Evolutionary conservation across 2,888 invertebrate genomes (phyloP).

Genomic region (Platycnemis pennipes): DNA sequence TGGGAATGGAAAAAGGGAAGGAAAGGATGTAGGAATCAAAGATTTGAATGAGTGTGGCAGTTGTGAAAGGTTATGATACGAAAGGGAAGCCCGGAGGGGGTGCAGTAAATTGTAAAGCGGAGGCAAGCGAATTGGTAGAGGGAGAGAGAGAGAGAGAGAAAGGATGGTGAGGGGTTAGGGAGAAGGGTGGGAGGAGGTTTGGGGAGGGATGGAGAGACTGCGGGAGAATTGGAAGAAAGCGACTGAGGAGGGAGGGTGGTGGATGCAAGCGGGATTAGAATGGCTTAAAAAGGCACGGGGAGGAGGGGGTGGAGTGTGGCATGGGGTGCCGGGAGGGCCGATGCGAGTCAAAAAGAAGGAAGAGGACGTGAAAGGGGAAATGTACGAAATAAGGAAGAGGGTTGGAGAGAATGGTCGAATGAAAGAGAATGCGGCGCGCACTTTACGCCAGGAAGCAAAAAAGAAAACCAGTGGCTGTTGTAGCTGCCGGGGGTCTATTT

Average conservation of each 20-base stretch:
- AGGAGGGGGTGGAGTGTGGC: background rate
- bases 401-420: background rate
- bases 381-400: background rate
- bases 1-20: background rate
- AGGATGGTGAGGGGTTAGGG: background rate
- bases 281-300: background rate
- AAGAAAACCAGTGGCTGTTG: background rate
- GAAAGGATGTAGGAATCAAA: background rate
- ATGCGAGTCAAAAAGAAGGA: background rate
- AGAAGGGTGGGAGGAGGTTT: background rate
- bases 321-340: background rate
- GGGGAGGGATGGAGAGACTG: background rate
- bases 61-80: conserved; percentile 28
- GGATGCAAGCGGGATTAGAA: background rate
- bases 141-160: no score
- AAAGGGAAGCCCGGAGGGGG: background rate
- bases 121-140: background rate
- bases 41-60: conserved; percentile 7
- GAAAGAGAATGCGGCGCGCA: background rate
- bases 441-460: background rate
- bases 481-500: background rate
- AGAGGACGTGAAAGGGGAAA: background rate
- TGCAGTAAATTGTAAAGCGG: background rate
- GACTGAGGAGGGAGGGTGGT: background rate
- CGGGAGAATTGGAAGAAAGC: no score